Percentiles rank a stretch among this genome's conserved stretches.
These are phyloP conservation scores for Lingula anatina DNA, from an alignment of 2,888 invertebrate genomes.

Conservation along the genomic window DNA sequence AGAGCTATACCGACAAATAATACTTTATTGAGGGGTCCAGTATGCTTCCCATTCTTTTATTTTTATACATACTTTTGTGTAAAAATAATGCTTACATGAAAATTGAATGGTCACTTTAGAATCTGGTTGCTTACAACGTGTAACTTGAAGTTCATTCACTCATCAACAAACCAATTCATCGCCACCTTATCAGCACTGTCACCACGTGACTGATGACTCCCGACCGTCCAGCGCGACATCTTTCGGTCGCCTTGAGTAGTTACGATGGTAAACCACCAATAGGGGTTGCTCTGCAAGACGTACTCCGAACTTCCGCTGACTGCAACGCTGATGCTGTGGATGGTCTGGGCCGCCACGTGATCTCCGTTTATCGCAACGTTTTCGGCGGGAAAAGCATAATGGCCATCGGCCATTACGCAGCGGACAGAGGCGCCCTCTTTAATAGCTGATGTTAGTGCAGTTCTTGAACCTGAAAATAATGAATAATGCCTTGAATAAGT, in stretches of 20 bases:
- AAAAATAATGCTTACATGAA: too few relatives aligned
- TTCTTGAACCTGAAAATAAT: too few relatives aligned
- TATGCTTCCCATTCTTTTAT: too few relatives aligned
- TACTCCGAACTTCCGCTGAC: background rate
- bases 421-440: background rate
- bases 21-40: too few relatives aligned
- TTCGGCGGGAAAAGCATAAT: background rate
- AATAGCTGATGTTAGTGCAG: background rate
- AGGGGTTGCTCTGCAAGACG: slow-evolving; percentile 6
- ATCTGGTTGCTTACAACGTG: background rate
- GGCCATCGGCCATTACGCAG: background rate
- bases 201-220: slow-evolving; percentile 16
- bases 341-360: background rate
- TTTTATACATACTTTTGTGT: too few relatives aligned
- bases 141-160: background rate
- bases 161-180: slow-evolving; percentile 17
- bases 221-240: slow-evolving; percentile 17
- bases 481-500: too few relatives aligned
- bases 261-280: slow-evolving; percentile 19
- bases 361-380: background rate
- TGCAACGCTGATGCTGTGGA: background rate
- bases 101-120: too few relatives aligned
- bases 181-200: slow-evolving; percentile 16
- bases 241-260: slow-evolving; percentile 16
- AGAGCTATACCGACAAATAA: too few relatives aligned